A percentile compares a stretch with the other conserved stretches of the same genome.
Evolutionary conservation across 2,113 vertebrate genomes (phyloP).

Genomic region (Scartelaos histophorus): DNA sequence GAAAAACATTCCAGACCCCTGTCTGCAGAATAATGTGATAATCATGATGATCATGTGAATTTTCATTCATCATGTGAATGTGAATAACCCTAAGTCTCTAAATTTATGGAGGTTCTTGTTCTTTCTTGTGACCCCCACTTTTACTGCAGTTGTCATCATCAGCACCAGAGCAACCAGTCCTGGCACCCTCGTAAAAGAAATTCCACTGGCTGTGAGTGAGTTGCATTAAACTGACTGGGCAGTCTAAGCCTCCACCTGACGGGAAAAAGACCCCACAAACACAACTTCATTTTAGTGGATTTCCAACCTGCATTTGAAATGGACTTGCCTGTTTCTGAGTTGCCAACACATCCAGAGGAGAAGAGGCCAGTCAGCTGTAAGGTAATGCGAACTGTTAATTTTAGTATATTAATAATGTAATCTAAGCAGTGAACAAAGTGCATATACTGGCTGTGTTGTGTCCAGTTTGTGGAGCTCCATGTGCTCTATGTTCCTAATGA

Average conservation of each 20-base stretch:
- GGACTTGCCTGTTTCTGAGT: conserved; percentile 49
- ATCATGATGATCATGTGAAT: no score
- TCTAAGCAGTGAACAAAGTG: background rate
- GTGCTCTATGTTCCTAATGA: conserved; percentile 88
- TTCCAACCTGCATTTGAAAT: conserved; percentile 25
- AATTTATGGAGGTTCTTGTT: background rate
- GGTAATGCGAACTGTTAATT: conserved; percentile 39
- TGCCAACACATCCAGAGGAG: conserved; percentile 42
- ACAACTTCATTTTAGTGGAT: background rate
- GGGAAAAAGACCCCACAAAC: background rate
- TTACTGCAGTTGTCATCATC: conserved; percentile 23
- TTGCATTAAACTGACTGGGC: conserved; percentile 55
- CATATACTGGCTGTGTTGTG: background rate
- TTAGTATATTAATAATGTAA: background rate
- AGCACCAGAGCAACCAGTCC: conserved; percentile 59
- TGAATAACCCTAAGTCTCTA: no score
- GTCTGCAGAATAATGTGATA: no score
- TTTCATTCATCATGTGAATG: no score
- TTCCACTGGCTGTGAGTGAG: conserved; percentile 29
- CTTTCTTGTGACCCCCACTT: background rate
- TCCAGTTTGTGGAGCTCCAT: conserved; percentile 89
- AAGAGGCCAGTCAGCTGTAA: conserved; percentile 65
- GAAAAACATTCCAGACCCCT: no score
- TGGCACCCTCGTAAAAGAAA: conserved; percentile 61
- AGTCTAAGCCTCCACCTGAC: conserved; percentile 27